Conservation (phyloP, 2,113 vertebrate species). For the Prionailurus viverrinus region DNA sequence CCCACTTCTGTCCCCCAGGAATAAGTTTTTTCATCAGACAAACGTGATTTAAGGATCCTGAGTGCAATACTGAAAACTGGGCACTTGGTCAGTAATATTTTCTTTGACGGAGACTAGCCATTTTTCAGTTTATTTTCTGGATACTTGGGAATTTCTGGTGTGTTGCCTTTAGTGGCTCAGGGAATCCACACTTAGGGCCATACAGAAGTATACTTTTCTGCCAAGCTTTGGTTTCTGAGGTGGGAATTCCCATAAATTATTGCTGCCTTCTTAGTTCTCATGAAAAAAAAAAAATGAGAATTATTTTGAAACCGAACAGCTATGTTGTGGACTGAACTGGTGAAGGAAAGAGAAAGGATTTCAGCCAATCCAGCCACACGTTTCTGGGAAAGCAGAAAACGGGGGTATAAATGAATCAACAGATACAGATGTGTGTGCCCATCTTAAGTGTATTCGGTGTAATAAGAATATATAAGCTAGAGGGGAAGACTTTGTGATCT, state of each 20-base stretch:
- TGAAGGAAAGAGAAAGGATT: not conserved
- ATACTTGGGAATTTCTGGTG: not conserved
- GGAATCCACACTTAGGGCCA: not conserved
- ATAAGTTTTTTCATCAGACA: not conserved
- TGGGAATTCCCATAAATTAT: not conserved
- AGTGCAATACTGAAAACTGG: not conserved
- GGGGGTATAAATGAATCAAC: not conserved
- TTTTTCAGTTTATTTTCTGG: slow-evolving; percentile 37
- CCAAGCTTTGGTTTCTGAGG: slow-evolving; percentile 20
- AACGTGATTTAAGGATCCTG: not conserved
- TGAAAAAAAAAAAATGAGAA: not conserved
- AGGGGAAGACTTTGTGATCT: slow-evolving; percentile 53
- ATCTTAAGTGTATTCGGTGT: not conserved
- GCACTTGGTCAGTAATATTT: not conserved
- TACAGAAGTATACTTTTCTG: not conserved
- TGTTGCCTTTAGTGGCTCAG: not conserved
- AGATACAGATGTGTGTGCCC: not conserved
- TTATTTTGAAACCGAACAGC: not conserved
- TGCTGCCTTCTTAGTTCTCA: not conserved
- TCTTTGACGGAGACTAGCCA: not conserved
- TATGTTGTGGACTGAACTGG: not conserved
- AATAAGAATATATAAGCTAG: slow-evolving; percentile 21
- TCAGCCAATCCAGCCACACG: not conserved
- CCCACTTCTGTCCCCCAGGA: not conserved
- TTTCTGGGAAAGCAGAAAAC: slow-evolving; percentile 26